A percentile compares a stretch with the other conserved stretches of the same genome.
These are phyloP conservation scores for Conops quadrifasciatus DNA, from an alignment of 2,888 invertebrate species.

Conservation along the genomic window DNA sequence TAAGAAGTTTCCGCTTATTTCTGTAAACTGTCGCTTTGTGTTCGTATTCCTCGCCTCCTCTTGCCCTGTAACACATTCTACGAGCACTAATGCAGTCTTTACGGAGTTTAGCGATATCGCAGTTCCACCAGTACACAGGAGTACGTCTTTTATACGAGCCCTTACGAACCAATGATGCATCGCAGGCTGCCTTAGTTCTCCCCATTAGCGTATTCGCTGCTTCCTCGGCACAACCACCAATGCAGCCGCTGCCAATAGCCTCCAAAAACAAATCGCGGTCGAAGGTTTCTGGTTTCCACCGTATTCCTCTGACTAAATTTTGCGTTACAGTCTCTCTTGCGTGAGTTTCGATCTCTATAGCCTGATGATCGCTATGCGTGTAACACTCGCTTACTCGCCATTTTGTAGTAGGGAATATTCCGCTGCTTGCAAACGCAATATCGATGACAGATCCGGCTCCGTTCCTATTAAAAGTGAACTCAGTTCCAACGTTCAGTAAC, in stretches of 20 bases:
- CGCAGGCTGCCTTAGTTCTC: not conserved
- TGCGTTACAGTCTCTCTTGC: not conserved
- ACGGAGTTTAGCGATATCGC: not conserved
- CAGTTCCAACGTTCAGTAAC: not conserved
- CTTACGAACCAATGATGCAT: not conserved
- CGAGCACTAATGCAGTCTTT: not conserved
- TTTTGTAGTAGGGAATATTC: not conserved
- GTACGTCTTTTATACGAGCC: not conserved
- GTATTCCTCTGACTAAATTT: not conserved
- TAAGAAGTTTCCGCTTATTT: not conserved
- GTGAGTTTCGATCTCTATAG: not conserved
- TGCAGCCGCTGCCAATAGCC: not conserved
- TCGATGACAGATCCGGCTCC: not conserved
- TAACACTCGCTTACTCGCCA: not conserved
- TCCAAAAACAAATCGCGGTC: not conserved
- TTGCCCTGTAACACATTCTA: not conserved
- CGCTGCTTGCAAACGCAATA: not conserved
- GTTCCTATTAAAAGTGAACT: not conserved
- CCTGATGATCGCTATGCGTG: not conserved
- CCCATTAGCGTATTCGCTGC: not conserved
- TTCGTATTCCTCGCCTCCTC: not conserved
- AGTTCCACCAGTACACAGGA: not conserved
- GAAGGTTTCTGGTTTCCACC: not conserved
- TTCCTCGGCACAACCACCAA: not conserved
- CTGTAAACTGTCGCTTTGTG: not conserved